Evolutionary conservation across 2,888 invertebrate genomes (phyloP).

Genomic region (Tipula vernalis): DNA sequence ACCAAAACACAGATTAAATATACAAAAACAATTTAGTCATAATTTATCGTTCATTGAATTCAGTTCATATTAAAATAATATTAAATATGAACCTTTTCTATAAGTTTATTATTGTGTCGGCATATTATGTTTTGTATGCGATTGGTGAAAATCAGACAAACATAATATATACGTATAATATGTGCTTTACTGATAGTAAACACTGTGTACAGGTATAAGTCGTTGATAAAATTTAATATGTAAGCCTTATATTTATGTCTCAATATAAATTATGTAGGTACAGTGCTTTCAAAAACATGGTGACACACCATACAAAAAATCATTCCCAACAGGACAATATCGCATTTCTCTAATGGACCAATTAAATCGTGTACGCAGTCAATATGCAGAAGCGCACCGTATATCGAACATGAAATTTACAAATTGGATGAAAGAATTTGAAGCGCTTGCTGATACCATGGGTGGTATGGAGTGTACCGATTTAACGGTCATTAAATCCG

Average conservation of each 20-base stretch:
- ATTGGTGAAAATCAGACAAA: neutral
- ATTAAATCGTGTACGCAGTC: neutral
- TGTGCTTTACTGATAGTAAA: neutral
- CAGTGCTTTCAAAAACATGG: neutral
- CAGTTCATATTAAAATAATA: neutral
- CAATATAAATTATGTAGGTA: neutral
- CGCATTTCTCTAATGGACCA: neutral
- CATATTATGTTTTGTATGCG: neutral
- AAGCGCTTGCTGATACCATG: neutral
- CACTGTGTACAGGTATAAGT: neutral
- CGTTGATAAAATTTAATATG: neutral
- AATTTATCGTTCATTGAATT: neutral
- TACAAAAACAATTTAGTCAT: neutral
- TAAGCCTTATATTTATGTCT: no score
- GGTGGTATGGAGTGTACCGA: neutral
- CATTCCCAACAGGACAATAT: neutral
- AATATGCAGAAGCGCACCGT: neutral
- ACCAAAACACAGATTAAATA: neutral
- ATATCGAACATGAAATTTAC: neutral
- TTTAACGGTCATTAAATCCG: neutral
- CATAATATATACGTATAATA: neutral
- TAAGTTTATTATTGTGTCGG: neutral
- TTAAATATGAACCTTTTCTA: neutral
- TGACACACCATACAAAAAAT: neutral
- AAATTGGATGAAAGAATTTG: neutral